phyloP scores from a whole-genome alignment of 2,888 invertebrate species.

The Baronia brevicornis region DNA sequence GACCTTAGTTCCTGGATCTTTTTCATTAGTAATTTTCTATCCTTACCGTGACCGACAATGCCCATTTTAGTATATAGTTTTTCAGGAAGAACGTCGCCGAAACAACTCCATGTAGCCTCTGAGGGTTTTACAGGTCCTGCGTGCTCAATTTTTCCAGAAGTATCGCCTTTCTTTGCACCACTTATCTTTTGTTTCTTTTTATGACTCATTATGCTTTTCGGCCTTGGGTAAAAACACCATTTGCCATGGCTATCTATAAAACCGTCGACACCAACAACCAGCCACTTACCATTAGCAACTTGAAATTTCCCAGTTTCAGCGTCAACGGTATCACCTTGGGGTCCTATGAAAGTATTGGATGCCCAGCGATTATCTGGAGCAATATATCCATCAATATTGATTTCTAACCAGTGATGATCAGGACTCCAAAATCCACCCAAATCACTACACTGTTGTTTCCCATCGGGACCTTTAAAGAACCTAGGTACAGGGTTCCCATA shows the following conservation, averaged over 20 bases:
- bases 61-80: conserved; percentile 52
- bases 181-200: conserved; percentile 18
- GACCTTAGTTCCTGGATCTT: conserved; percentile 42
- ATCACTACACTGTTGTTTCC: conserved; percentile 61
- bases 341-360: conserved; percentile 49
- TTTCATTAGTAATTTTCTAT: conserved; percentile 43
- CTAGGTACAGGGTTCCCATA: conserved; percentile 56
- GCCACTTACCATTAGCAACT: conserved; percentile 40
- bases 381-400: conserved; percentile 56
- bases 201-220: conserved; percentile 17
- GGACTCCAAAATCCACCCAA: conserved; percentile 64
- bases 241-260: conserved; percentile 45
- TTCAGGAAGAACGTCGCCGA: conserved; percentile 47
- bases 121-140: conserved; percentile 26
- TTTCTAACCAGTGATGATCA: conserved; percentile 54
- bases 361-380: conserved; percentile 60
- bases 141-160: conserved; percentile 26
- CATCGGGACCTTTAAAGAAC: conserved; percentile 59
- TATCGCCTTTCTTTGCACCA: conserved; percentile 16
- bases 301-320: conserved; percentile 54
- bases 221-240: conserved; percentile 47
- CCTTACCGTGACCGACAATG: conserved; percentile 59
- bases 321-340: conserved; percentile 50
- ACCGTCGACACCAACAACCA: conserved; percentile 57
- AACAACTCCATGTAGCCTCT: conserved; percentile 55